phyloP scores from a whole-genome alignment of 2,113 vertebrate genomes.

The Amblyornis subalaris region DNA sequence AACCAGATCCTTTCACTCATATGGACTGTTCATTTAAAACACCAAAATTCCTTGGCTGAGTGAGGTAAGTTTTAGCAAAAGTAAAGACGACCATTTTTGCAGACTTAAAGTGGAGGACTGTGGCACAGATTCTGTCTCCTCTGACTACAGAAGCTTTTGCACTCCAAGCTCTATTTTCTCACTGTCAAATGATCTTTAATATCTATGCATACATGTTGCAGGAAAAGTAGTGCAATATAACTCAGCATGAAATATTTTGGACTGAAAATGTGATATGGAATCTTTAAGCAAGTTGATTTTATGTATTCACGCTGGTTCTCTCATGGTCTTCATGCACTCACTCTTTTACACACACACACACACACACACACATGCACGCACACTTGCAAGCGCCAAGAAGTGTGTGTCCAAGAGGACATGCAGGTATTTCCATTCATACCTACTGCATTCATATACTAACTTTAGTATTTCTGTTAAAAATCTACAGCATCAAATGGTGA shows the following conservation, averaged over 20 bases:
- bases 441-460: not conserved
- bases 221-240: not conserved
- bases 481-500: not conserved
- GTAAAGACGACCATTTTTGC: not conserved
- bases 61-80: not conserved
- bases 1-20: not conserved
- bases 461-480: not conserved
- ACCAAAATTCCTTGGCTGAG: not conserved
- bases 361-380: accelerated
- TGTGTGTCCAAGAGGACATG: not conserved
- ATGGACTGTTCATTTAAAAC: not conserved
- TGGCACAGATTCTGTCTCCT: not conserved
- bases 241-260: not conserved
- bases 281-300: not conserved
- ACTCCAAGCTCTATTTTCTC: not conserved
- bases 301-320: not conserved
- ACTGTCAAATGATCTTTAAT: not conserved
- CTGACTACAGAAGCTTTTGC: not conserved
- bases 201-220: not conserved
- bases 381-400: not conserved
- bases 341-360: not conserved
- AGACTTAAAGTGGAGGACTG: not conserved
- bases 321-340: not conserved
- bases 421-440: not conserved
- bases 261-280: not conserved